phyloP scores from a whole-genome alignment of 1,140 invertebrate species.

The Drosophila fuyamai region DNA sequence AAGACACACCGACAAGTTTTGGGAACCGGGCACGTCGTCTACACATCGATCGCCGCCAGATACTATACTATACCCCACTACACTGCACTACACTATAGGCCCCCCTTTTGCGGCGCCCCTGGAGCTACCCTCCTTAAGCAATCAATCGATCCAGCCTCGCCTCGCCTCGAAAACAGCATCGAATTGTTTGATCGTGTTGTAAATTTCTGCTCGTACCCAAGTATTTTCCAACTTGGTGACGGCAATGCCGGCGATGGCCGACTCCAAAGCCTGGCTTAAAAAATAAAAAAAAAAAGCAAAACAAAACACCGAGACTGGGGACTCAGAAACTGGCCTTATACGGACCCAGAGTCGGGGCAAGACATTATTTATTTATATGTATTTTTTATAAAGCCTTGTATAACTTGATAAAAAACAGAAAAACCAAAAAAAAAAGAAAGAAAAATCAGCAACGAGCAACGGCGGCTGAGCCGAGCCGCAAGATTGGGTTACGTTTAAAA shows the following conservation, averaged over 20 bases:
- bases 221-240: slow-evolving; percentile 63
- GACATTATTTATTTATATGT: slow-evolving; percentile 75
- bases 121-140: slow-evolving; percentile 34
- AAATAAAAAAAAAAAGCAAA: too few relatives aligned
- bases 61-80: background rate
- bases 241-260: slow-evolving; percentile 34
- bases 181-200: slow-evolving; percentile 80
- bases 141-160: slow-evolving; percentile 64
- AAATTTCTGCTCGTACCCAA: slow-evolving; percentile 58
- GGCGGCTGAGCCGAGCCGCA: slow-evolving; percentile 26
- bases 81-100: background rate
- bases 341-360: slow-evolving; percentile 33
- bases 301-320: background rate
- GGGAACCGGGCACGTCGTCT: slow-evolving; percentile 24
- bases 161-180: slow-evolving; percentile 45
- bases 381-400: slow-evolving; percentile 69
- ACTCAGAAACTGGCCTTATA: slow-evolving; percentile 49
- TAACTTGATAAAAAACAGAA: slow-evolving; percentile 65
- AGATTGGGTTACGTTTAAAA: slow-evolving; percentile 78
- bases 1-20: slow-evolving; percentile 8
- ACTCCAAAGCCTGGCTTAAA: background rate
- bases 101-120: background rate
- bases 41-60: slow-evolving; percentile 33
- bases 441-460: slow-evolving; percentile 11
- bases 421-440: slow-evolving; percentile 16